These are phyloP conservation scores for Heterodera schachtii DNA, from an alignment of 1,140 invertebrate genomes.

Conservation along the genomic window DNA sequence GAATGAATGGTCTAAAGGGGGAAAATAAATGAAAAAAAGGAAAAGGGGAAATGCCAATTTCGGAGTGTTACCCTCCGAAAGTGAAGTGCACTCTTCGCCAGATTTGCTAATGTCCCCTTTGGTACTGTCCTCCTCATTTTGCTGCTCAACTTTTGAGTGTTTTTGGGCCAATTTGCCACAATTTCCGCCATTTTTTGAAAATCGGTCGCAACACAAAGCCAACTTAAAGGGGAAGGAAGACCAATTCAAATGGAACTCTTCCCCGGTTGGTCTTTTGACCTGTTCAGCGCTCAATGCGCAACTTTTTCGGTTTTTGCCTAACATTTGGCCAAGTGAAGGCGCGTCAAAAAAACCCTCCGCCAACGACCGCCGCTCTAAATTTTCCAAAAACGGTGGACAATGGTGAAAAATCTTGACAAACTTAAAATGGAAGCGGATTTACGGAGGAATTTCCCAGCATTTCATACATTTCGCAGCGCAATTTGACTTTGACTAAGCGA, in stretches of 20 bases:
- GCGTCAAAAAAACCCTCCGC: constrained; percentile 1
- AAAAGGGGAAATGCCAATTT: neutral
- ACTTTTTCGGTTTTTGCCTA: constrained; percentile 5
- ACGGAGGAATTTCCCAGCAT: neutral
- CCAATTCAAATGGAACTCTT: neutral
- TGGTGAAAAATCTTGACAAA: constrained; percentile 21
- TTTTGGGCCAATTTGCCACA: neutral
- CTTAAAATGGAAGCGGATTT: constrained; percentile 16
- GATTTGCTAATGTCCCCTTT: neutral
- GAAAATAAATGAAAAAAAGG: neutral
- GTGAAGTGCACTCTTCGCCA: neutral
- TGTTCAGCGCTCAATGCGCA: constrained; percentile 12
- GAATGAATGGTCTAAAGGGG: neutral
- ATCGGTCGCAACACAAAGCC: neutral
- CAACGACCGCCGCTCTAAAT: neutral
- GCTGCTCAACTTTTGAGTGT: neutral
- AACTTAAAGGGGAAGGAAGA: neutral
- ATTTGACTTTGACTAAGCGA: constrained; percentile 10
- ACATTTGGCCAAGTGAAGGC: constrained; percentile 8
- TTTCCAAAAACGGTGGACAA: constrained; percentile 20
- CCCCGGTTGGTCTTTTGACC: neutral
- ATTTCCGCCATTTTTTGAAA: neutral
- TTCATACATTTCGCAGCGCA: constrained; percentile 24
- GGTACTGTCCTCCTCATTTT: neutral
- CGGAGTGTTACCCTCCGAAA: neutral